Conservation (phyloP, 2,888 invertebrate genomes). For the Yponomeuta plumbellus region DNA sequence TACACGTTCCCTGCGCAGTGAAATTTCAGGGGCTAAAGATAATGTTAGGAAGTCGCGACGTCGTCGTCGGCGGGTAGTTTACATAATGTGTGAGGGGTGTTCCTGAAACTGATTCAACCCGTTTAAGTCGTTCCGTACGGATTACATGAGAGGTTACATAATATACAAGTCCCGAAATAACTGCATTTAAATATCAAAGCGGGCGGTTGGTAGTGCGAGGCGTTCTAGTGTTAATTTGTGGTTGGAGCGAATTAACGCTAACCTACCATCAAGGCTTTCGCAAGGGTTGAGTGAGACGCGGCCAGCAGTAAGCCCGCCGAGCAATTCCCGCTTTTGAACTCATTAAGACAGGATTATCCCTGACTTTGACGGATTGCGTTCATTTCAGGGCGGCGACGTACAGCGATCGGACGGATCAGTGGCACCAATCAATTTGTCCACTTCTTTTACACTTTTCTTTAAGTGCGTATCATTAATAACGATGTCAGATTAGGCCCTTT, state of each 20-base stretch:
- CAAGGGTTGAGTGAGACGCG: slow-evolving; percentile 1
- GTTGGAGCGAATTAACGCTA: slow-evolving; percentile 7
- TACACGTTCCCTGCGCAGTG: not conserved
- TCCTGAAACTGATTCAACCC: not conserved
- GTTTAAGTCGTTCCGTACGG: not conserved
- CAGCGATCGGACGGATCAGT: slow-evolving; percentile 42
- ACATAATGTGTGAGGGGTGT: not conserved
- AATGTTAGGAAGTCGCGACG: not conserved
- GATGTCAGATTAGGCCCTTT: slow-evolving; percentile 20
- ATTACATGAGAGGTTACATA: not conserved
- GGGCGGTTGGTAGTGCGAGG: slow-evolving; percentile 28
- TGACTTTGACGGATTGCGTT: slow-evolving; percentile 65
- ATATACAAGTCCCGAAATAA: not conserved
- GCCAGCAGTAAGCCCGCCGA: slow-evolving; percentile 1
- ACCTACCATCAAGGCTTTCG: slow-evolving; percentile 4
- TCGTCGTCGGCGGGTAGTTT: not conserved
- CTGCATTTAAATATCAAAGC: slow-evolving; percentile 17
- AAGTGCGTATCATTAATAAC: slow-evolving; percentile 37
- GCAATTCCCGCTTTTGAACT: slow-evolving; percentile 64
- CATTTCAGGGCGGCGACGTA: slow-evolving; percentile 39
- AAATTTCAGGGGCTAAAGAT: not conserved
- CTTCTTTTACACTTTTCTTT: slow-evolving; percentile 39
- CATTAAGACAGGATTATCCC: slow-evolving; percentile 64
- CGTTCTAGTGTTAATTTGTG: slow-evolving; percentile 3
- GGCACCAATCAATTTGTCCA: slow-evolving; percentile 46